These are phyloP conservation scores for Bolborhynchus lineola DNA, from an alignment of 2,113 vertebrate species.

Conservation along the genomic window DNA sequence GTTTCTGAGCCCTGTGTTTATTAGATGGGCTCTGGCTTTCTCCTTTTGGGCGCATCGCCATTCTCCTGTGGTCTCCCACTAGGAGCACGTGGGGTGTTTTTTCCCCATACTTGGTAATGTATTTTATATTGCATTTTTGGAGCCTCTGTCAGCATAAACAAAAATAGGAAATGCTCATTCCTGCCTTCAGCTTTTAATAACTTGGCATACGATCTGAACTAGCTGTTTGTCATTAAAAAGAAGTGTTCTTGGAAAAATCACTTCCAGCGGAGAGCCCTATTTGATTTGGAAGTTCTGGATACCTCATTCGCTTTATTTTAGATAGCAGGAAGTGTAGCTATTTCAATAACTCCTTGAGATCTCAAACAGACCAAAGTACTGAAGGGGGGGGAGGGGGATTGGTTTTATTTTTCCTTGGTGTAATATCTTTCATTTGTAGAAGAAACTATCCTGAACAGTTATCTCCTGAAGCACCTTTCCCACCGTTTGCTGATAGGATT, in stretches of 20 bases:
- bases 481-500: background rate
- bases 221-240: slow-evolving; percentile 11
- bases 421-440: background rate
- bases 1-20: background rate
- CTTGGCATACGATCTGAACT: slow-evolving; percentile 12
- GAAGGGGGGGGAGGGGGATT: background rate
- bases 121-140: slow-evolving; percentile 22
- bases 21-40: background rate
- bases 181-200: background rate
- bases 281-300: background rate
- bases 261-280: background rate
- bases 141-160: slow-evolving; percentile 37
- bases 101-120: slow-evolving; percentile 52
- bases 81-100: background rate
- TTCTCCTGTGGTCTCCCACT: background rate
- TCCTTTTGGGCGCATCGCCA: background rate
- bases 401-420: background rate
- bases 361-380: background rate
- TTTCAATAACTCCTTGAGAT: background rate
- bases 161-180: slow-evolving; percentile 41
- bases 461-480: background rate
- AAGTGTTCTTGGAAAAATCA: slow-evolving; percentile 43
- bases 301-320: background rate
- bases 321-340: background rate
- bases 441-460: background rate